These are phyloP conservation scores for Lamellibrachia satsuma DNA, from an alignment of 2,888 invertebrate species.

Conservation along the genomic window DNA sequence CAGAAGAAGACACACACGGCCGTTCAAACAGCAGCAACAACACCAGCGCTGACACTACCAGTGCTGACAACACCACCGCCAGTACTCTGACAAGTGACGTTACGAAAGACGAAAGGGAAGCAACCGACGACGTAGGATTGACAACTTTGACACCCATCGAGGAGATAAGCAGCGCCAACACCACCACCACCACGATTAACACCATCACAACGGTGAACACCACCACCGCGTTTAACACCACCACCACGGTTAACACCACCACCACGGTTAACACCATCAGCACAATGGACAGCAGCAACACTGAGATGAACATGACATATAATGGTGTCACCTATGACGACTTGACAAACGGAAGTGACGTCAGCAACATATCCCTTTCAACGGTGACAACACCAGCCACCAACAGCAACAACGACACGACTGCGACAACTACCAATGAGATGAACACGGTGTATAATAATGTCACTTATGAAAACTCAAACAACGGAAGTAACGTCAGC, in stretches of 20 bases:
- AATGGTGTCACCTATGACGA: background rate
- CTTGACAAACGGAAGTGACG: background rate
- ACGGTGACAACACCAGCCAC: background rate
- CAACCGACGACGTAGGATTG: background rate
- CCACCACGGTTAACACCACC: background rate
- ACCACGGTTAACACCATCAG: background rate
- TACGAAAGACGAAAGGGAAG: background rate
- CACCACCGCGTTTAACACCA: background rate
- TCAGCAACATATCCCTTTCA: background rate
- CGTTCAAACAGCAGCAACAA: background rate
- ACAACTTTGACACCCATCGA: background rate
- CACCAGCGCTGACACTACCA: background rate
- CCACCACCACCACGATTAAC: background rate
- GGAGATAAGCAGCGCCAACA: background rate
- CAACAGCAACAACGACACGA: no score
- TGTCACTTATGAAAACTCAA: no score
- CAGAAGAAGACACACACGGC: background rate
- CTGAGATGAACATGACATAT: background rate
- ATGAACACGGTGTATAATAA: no score
- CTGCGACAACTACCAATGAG: no score
- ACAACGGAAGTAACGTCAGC: background rate
- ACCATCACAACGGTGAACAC: background rate
- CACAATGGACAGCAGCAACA: background rate
- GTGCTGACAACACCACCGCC: background rate
- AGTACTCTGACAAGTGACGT: background rate